phyloP scores from a whole-genome alignment of 2,888 invertebrate genomes.

The Pterostichus niger region DNA sequence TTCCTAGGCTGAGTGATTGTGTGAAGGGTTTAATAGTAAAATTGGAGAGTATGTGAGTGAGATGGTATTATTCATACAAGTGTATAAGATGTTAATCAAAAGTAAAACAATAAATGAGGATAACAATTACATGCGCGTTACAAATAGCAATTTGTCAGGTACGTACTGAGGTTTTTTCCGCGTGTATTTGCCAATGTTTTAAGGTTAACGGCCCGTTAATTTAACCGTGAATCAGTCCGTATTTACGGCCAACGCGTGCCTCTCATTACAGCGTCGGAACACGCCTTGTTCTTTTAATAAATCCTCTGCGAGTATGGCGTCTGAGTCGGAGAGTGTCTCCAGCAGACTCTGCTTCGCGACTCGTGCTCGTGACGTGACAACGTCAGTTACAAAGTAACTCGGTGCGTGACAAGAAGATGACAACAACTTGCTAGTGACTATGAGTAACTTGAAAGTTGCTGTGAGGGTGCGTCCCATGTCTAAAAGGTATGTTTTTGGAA shows the following conservation, averaged over 20 bases:
- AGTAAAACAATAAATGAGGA: no score
- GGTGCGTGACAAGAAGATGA: not conserved
- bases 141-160: no score
- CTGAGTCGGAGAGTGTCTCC: slow-evolving; percentile 12
- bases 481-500: slow-evolving; percentile 79
- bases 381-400: slow-evolving; percentile 9
- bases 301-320: slow-evolving; percentile 19
- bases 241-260: slow-evolving; percentile 32
- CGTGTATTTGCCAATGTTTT: slow-evolving; percentile 48
- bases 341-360: not conserved
- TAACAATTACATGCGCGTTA: no score
- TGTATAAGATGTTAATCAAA: no score
- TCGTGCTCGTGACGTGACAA: not conserved
- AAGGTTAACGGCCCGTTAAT: slow-evolving; percentile 66
- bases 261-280: slow-evolving; percentile 1
- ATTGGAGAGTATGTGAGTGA: no score
- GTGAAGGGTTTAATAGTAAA: no score
- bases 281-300: slow-evolving; percentile 66
- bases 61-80: no score
- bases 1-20: no score
- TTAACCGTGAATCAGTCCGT: slow-evolving; percentile 64
- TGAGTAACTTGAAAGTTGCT: slow-evolving; percentile 84
- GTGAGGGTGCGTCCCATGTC: slow-evolving; percentile 83
- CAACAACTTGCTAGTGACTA: slow-evolving; percentile 70
- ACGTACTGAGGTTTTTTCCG: slow-evolving; percentile 24